Evolutionary conservation across 1,140 invertebrate species (phyloP).

Genomic region (Whitmania pigra): DNA sequence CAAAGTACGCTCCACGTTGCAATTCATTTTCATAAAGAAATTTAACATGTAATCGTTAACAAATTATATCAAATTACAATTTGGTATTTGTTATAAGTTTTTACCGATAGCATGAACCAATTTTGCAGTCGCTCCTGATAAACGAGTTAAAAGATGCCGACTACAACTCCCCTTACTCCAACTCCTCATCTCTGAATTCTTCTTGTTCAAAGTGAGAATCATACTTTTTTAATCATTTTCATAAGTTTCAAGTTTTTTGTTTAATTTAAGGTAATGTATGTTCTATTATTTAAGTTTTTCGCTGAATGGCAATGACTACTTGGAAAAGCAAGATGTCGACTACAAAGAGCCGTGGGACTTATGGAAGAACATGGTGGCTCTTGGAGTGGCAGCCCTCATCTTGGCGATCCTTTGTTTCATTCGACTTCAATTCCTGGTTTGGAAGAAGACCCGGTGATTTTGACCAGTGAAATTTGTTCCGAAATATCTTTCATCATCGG

Average conservation of each 20-base stretch:
- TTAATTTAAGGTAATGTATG: background rate
- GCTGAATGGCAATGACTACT: conserved; percentile 28
- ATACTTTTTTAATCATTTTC: background rate
- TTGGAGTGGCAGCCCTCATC: conserved; percentile 21
- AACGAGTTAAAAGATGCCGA: conserved; percentile 6
- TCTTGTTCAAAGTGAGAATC: no score
- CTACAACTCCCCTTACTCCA: background rate
- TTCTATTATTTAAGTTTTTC: background rate
- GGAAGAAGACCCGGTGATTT: conserved; percentile 28
- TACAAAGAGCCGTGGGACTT: conserved; percentile 33
- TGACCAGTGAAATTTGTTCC: background rate
- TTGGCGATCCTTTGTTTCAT: conserved; percentile 6
- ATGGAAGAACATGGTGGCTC: conserved; percentile 34
- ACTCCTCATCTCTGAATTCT: no score
- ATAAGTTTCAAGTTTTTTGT: background rate
- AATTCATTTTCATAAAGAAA: background rate
- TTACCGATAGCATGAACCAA: background rate
- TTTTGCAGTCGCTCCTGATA: conserved; percentile 2
- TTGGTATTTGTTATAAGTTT: no score
- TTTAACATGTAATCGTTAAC: no score
- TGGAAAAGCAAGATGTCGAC: conserved; percentile 29
- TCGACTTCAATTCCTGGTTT: background rate
- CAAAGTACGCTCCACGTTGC: conserved; percentile 27
- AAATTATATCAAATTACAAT: no score
- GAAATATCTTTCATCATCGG: background rate